A percentile compares a stretch with the other conserved stretches of the same genome.
Evolutionary conservation across 2,888 invertebrate species (phyloP).

Genomic region (Pachycephus smyrnensis): DNA sequence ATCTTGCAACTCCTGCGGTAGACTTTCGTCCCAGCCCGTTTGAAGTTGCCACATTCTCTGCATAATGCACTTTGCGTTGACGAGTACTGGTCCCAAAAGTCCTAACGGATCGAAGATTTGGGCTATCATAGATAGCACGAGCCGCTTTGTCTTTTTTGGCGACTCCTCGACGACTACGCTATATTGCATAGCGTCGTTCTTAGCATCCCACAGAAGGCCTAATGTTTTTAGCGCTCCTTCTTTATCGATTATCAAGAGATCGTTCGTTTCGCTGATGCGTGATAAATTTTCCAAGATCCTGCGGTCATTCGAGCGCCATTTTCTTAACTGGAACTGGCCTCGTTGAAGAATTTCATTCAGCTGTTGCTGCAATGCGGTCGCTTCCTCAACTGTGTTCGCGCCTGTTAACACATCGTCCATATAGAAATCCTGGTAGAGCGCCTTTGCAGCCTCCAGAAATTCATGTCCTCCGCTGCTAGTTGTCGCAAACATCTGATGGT

Average conservation of each 20-base stretch:
- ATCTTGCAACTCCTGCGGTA: slow-evolving; percentile 30
- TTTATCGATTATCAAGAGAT: not conserved
- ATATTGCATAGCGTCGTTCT: slow-evolving; percentile 21
- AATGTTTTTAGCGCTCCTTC: slow-evolving; percentile 18
- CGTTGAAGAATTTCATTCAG: not conserved
- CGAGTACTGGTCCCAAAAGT: slow-evolving; percentile 36
- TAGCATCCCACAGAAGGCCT: slow-evolving; percentile 20
- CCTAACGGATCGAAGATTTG: slow-evolving; percentile 39
- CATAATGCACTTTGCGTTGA: slow-evolving; percentile 41
- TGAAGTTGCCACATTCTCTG: slow-evolving; percentile 41
- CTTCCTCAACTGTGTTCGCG: slow-evolving; percentile 8
- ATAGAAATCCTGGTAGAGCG: slow-evolving; percentile 20
- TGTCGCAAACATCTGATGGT: slow-evolving; percentile 26
- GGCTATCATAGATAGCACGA: slow-evolving; percentile 31
- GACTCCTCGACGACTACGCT: slow-evolving; percentile 3
- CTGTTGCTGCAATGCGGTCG: not conserved
- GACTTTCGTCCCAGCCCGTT: slow-evolving; percentile 42
- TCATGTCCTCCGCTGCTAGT: slow-evolving; percentile 20
- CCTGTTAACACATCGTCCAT: slow-evolving; percentile 28
- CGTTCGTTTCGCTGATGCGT: not conserved
- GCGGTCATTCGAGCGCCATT: not conserved
- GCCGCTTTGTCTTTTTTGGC: slow-evolving; percentile 26
- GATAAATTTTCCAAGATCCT: not conserved
- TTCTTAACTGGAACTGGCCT: not conserved
- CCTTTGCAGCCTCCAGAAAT: slow-evolving; percentile 19